Base-by-base conservation (phyloP, 1,140 invertebrate genomes). In the Ips nitidus region DNA sequence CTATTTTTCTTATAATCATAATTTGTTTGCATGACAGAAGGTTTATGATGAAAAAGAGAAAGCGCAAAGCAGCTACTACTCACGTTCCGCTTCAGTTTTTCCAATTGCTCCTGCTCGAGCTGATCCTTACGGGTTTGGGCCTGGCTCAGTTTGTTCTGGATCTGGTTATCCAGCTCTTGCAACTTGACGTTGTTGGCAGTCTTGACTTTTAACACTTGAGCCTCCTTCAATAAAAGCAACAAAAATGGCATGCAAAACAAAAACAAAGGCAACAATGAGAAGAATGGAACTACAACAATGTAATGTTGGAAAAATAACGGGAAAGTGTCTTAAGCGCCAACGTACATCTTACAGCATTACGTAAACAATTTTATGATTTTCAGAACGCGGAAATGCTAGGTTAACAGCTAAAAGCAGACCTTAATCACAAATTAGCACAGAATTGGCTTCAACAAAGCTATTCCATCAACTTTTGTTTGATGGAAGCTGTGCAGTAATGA, bases 1-100 rank as follows among this genome's bases (percentile, higher is more conserved):
- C 45, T 8, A 50, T 50, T 6, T 3, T 50, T 50, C 45, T 50
- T 50, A 50, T 50, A 50, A 3, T 50, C 3, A 22, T 50, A 3
- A 22, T 22, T 22, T 22, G 22, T 22, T 22, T 22, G 3, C 6
- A 50, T 1, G 3, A 50, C 22, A 50, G 45, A 50, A 22, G 22
- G 22, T 6, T 50, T 6, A 50, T 5, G 52, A 55, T 55, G 52
- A 55, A 55, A 55, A 55, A 5, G 37, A 38, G 2, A 5, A 55
- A 55, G 37, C 45, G 45, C 45, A 50, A 55, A 55, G 52, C 52
- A 5, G 37, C 37, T 55, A 37, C 5, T 69, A 89, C 88, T 89
- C 81, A 92, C 91, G 77, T 91, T 87, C 80, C 86, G 89, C 72
- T 88, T 88, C 56, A 92, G 83, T 76, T 89, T 91, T 78, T 92